Percentiles rank a stretch among this genome's conserved stretches.
phyloP scores from a whole-genome alignment of 1,140 invertebrate genomes.

The Drosophila rufa region DNA sequence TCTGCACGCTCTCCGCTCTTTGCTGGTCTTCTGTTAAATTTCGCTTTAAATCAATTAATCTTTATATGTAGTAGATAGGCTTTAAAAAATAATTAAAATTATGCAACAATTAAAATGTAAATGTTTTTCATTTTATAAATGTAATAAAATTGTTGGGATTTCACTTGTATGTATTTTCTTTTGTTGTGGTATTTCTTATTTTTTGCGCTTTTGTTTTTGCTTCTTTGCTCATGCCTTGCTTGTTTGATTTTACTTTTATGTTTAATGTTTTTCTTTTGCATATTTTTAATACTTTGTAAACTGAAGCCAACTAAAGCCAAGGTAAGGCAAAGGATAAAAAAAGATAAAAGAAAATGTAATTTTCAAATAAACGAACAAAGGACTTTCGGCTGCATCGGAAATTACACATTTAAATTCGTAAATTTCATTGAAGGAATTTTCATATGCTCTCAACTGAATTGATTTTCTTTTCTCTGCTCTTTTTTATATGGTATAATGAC shows the following conservation, averaged over 20 bases:
- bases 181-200: slow-evolving; percentile 52
- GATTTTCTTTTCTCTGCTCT: slow-evolving; percentile 4
- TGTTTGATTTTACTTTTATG: slow-evolving; percentile 21
- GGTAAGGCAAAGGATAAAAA: slow-evolving; percentile 15
- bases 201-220: slow-evolving; percentile 49
- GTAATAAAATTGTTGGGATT: slow-evolving; percentile 83
- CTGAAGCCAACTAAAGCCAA: slow-evolving; percentile 53
- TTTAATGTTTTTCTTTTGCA: slow-evolving; percentile 21
- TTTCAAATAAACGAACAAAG: slow-evolving; percentile 51
- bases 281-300: slow-evolving; percentile 77
- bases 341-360: slow-evolving; percentile 19
- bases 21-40: slow-evolving; percentile 39
- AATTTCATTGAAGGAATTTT: slow-evolving; percentile 83
- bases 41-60: slow-evolving; percentile 62
- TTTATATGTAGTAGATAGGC: slow-evolving; percentile 61
- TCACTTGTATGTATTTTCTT: slow-evolving; percentile 46
- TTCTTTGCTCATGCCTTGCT: slow-evolving; percentile 58
- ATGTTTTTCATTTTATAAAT: slow-evolving; percentile 83
- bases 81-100: slow-evolving; percentile 83
- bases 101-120: slow-evolving; percentile 84
- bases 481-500: slow-evolving; percentile 78
- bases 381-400: slow-evolving; percentile 55
- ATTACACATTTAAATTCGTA: slow-evolving; percentile 80
- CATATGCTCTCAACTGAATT: slow-evolving; percentile 70
- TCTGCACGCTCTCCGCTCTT: slow-evolving; percentile 6